A percentile compares a stretch with the other conserved stretches of the same genome.
These are phyloP conservation scores for Microtus oregoni DNA, from an alignment of 2,113 vertebrate species.

Conservation along the genomic window DNA sequence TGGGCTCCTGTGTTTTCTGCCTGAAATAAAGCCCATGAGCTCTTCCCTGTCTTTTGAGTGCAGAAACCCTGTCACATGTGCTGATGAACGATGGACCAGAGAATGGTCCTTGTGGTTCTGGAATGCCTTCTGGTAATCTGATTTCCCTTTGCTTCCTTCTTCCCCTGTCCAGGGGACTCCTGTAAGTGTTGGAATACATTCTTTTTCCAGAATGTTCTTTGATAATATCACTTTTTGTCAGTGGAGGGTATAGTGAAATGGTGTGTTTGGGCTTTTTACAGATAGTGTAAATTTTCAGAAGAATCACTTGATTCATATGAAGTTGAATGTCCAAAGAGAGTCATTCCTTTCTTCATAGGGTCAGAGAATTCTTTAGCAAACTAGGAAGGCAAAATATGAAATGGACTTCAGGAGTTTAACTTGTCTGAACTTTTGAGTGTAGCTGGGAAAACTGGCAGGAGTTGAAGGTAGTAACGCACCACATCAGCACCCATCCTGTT, in stretches of 20 bases:
- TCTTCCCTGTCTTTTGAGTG: conserved; percentile 1
- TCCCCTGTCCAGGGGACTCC: neutral
- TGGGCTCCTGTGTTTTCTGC: conserved; percentile 23
- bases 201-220: conserved; percentile 2
- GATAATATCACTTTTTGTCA: neutral
- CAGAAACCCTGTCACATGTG: neutral
- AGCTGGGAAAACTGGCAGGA: neutral
- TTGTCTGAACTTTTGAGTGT: neutral
- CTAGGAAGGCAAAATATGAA: neutral
- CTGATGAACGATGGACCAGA: neutral
- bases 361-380: neutral
- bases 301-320: neutral
- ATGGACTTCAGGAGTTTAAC: neutral
- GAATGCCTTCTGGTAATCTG: neutral
- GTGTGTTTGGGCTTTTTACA: neutral
- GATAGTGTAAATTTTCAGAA: neutral
- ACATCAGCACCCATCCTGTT: neutral
- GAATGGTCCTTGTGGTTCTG: neutral
- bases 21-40: conserved; percentile 8
- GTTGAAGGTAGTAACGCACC: neutral
- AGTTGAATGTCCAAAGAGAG: neutral
- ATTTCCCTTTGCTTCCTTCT: neutral
- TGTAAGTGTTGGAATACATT: neutral
- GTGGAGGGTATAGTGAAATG: neutral
- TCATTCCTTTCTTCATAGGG: neutral